Conservation (phyloP, 2,113 vertebrate species). For the Orientallactaga bullata region DNA sequence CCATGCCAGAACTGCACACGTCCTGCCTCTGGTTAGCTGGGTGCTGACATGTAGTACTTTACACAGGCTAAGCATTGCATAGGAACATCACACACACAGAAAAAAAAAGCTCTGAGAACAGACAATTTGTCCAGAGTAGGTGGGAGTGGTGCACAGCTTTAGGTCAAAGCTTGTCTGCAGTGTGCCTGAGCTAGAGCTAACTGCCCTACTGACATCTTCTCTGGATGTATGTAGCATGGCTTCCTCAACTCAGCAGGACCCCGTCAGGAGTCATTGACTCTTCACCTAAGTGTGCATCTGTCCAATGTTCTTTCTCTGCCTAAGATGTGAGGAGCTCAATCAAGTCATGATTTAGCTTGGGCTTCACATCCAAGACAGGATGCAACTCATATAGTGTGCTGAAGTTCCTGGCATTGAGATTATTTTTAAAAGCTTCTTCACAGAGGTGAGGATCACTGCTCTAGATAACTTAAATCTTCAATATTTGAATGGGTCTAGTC, state of each 20-base stretch:
- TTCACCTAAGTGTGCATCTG: not conserved
- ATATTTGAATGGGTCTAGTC: not conserved
- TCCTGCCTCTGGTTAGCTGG: not conserved
- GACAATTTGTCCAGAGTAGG: not conserved
- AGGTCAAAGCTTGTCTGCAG: too few species aligned
- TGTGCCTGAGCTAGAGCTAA: too few species aligned
- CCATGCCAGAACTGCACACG: too few species aligned
- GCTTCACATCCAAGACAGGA: not conserved
- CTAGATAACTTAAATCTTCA: not conserved
- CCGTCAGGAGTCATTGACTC: not conserved
- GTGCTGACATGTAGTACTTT: not conserved
- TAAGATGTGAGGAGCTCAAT: not conserved
- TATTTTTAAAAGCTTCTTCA: not conserved
- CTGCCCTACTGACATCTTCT: too few species aligned
- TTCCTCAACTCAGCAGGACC: not conserved
- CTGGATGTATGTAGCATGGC: not conserved
- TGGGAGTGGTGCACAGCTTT: too few species aligned
- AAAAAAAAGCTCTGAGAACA: not conserved
- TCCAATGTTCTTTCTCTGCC: not conserved
- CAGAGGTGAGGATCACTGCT: not conserved
- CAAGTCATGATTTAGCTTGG: not conserved
- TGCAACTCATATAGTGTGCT: not conserved
- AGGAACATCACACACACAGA: not conserved
- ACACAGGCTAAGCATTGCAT: not conserved
- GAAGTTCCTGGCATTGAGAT: not conserved